A percentile compares a stretch with the other conserved stretches of the same genome.
Evolutionary conservation across 2,888 invertebrate genomes (phyloP).

Genomic region (Ischnus inquisitorius): DNA sequence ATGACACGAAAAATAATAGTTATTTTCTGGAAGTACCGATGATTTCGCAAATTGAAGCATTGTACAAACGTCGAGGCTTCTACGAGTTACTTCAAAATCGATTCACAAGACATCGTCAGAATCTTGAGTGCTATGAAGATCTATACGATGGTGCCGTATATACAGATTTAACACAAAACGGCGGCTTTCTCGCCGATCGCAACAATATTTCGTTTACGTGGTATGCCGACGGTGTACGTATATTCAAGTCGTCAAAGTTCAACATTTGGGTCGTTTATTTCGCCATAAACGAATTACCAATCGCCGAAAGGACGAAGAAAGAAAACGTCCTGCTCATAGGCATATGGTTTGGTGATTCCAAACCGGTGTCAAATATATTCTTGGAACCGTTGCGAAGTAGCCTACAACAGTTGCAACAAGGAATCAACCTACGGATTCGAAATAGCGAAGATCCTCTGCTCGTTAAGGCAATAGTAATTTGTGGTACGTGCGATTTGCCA

Average conservation of each 20-base stretch:
- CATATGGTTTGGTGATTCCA: slow-evolving; percentile 4
- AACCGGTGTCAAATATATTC: background rate
- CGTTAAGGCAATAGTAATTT: slow-evolving; percentile 2
- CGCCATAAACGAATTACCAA: slow-evolving; percentile 18
- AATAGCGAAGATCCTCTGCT: background rate
- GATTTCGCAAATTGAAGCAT: slow-evolving; percentile 48
- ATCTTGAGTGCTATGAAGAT: slow-evolving; percentile 25
- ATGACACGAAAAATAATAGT: background rate
- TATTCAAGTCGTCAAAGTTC: slow-evolving; percentile 9
- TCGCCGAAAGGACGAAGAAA: slow-evolving; percentile 1
- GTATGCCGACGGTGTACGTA: slow-evolving; percentile 8
- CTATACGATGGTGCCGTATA: slow-evolving; percentile 52
- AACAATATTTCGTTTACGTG: slow-evolving; percentile 6
- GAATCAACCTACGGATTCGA: background rate
- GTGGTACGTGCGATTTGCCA: slow-evolving; percentile 15
- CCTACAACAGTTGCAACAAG: background rate
- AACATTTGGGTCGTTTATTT: too few species aligned
- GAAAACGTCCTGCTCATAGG: slow-evolving; percentile 6
- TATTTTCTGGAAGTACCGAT: slow-evolving; percentile 66
- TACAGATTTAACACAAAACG: slow-evolving; percentile 14
- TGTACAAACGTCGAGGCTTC: slow-evolving; percentile 60
- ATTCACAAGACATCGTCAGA: slow-evolving; percentile 10
- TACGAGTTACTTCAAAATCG: slow-evolving; percentile 26
- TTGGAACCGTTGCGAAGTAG: background rate
- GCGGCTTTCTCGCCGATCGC: background rate